phyloP scores from a whole-genome alignment of 1,140 invertebrate genomes.

The Daktulosphaira vitifoliae region DNA sequence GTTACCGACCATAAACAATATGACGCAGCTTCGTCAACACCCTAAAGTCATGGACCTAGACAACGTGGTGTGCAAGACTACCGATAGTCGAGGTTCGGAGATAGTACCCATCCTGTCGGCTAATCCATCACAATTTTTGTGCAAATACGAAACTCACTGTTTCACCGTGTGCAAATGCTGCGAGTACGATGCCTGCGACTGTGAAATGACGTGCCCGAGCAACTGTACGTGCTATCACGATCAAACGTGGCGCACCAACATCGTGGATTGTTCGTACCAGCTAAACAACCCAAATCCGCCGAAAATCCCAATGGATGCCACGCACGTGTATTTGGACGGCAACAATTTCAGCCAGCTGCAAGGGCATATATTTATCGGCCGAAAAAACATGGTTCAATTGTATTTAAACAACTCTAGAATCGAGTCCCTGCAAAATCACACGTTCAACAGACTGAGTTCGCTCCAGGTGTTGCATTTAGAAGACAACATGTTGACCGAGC shows the following conservation, averaged over 20 bases:
- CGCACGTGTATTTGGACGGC: slow-evolving; percentile 82
- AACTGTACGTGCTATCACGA: slow-evolving; percentile 89
- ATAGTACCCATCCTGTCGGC: slow-evolving; percentile 55
- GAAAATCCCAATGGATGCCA: slow-evolving; percentile 86
- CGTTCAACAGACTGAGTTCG: slow-evolving; percentile 78
- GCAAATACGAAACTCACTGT: slow-evolving; percentile 83
- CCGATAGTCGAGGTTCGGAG: slow-evolving; percentile 58
- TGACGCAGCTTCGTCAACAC: slow-evolving; percentile 67
- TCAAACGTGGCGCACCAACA: slow-evolving; percentile 84
- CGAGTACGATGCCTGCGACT: slow-evolving; percentile 89
- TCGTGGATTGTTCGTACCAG: slow-evolving; percentile 78
- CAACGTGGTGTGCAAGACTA: slow-evolving; percentile 73
- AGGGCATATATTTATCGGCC: slow-evolving; percentile 82
- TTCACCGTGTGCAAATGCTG: slow-evolving; percentile 89
- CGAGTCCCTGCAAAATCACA: slow-evolving; percentile 79
- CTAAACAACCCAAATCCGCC: slow-evolving; percentile 65
- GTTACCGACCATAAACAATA: slow-evolving; percentile 76
- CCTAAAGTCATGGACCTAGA: slow-evolving; percentile 78
- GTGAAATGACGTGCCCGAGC: slow-evolving; percentile 86
- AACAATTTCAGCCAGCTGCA: slow-evolving; percentile 75
- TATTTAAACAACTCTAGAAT: slow-evolving; percentile 79
- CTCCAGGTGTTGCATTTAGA: slow-evolving; percentile 75
- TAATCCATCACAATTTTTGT: slow-evolving; percentile 74
- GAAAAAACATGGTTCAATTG: slow-evolving; percentile 76
- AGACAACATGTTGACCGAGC: slow-evolving; percentile 66